Conservation (phyloP, 2,888 invertebrate species). For the Drosophila rellima region DNA sequence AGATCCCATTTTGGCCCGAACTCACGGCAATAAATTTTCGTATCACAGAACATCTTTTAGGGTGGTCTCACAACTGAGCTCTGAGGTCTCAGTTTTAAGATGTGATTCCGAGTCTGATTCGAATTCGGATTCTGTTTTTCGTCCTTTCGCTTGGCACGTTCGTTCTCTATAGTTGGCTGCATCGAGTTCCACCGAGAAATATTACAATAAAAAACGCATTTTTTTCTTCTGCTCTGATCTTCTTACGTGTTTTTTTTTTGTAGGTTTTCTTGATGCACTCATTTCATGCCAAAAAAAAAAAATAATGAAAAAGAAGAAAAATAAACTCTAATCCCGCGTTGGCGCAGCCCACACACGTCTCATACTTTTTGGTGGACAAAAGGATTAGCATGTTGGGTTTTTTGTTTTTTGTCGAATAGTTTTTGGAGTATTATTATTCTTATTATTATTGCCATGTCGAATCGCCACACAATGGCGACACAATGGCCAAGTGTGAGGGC, state of each 20-base stretch:
- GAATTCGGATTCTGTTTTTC: conserved; percentile 19
- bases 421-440: conserved; percentile 24
- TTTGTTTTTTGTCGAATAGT: conserved; percentile 1
- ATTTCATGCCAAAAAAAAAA: conserved; percentile 61
- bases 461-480: conserved; percentile 59
- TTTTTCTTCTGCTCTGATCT: conserved; percentile 20
- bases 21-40: conserved; percentile 63
- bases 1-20: not conserved
- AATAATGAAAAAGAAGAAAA: not conserved
- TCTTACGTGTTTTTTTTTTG: conserved; percentile 2
- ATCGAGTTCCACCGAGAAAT: conserved; percentile 31
- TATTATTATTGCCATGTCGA: conserved; percentile 68
- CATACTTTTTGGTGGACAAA: conserved; percentile 29
- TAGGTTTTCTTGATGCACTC: conserved; percentile 45
- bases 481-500: conserved; percentile 76
- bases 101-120: conserved; percentile 4
- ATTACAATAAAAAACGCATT: conserved; percentile 78
- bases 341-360: conserved; percentile 83
- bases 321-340: conserved; percentile 65
- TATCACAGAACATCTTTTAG: conserved; percentile 38
- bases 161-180: conserved; percentile 49
- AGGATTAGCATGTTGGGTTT: conserved; percentile 72
- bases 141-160: conserved; percentile 69
- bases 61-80: conserved; percentile 57
- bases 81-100: not conserved